Evolutionary conservation across 2,113 vertebrate genomes (phyloP).

Genomic region (Solenodon paradoxus): DNA sequence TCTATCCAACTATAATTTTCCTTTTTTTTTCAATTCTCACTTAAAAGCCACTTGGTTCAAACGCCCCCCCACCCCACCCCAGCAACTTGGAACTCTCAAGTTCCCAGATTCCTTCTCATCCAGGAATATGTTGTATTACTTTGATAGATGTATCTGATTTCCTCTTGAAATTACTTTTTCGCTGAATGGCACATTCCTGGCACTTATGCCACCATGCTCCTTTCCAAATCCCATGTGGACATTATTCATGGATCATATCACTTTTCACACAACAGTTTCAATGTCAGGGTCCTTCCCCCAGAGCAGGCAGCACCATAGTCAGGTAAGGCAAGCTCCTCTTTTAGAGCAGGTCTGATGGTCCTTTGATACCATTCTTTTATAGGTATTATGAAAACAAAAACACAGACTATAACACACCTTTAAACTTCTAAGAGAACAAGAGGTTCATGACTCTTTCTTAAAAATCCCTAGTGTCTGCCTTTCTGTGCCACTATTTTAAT

Average conservation of each 20-base stretch:
- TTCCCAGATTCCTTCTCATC: conserved; percentile 13
- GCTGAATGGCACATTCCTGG: conserved; percentile 36
- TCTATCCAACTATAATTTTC: not conserved
- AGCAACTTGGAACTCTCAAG: not conserved
- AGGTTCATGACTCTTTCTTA: conserved; percentile 24
- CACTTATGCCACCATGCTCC: not conserved
- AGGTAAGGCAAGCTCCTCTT: not conserved
- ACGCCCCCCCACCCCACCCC: not conserved
- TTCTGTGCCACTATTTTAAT: conserved; percentile 41
- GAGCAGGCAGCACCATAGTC: not conserved
- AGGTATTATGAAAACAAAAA: conserved; percentile 33
- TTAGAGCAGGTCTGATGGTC: not conserved
- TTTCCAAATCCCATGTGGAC: not conserved
- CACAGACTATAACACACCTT: not conserved
- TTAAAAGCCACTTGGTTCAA: not conserved
- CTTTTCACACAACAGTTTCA: not conserved
- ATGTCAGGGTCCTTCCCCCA: not conserved
- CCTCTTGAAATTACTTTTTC: conserved; percentile 33
- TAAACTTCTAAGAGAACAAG: conserved; percentile 23
- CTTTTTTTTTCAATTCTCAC: not conserved
- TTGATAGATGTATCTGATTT: conserved; percentile 11
- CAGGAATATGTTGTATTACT: not conserved
- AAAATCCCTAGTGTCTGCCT: not conserved
- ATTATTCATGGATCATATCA: not conserved
- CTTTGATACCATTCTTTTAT: not conserved